phyloP scores from a whole-genome alignment of 2,113 vertebrate species.

The Pandion haliaetus region DNA sequence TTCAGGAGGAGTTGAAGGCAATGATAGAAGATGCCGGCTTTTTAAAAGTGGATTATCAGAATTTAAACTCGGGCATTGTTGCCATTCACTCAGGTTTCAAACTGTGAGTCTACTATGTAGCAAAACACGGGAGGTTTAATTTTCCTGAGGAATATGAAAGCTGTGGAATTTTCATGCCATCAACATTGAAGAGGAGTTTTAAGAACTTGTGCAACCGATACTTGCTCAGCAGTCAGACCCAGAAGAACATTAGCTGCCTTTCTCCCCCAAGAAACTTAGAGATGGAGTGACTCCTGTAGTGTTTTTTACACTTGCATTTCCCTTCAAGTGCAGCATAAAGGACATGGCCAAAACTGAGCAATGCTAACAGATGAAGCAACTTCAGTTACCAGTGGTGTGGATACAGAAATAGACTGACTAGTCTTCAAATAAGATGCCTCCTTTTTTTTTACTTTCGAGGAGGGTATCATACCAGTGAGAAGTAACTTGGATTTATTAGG shows the following conservation, averaged over 20 bases:
- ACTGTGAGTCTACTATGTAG: constrained; percentile 70
- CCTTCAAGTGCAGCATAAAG: neutral
- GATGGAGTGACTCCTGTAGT: neutral
- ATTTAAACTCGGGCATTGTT: constrained; percentile 85
- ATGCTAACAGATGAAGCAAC: neutral
- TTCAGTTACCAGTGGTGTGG: neutral
- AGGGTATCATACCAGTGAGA: neutral
- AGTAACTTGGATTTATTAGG: neutral
- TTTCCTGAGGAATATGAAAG: neutral
- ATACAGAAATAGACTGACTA: neutral
- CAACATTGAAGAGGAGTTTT: neutral
- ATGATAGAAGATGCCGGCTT: constrained; percentile 95
- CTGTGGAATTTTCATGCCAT: neutral
- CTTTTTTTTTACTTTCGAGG: neutral
- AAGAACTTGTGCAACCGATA: neutral
- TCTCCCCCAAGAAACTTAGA: neutral
- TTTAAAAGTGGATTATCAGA: constrained; percentile 83
- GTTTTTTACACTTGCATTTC: neutral
- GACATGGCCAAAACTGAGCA: neutral
- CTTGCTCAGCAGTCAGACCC: neutral
- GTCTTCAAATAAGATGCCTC: neutral
- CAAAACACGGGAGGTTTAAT: neutral
- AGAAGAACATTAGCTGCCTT: neutral
- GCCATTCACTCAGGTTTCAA: constrained; percentile 98
- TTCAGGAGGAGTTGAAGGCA: constrained; percentile 88